Conservation (phyloP, 2,888 invertebrate species). For the Acheta domesticus region DNA sequence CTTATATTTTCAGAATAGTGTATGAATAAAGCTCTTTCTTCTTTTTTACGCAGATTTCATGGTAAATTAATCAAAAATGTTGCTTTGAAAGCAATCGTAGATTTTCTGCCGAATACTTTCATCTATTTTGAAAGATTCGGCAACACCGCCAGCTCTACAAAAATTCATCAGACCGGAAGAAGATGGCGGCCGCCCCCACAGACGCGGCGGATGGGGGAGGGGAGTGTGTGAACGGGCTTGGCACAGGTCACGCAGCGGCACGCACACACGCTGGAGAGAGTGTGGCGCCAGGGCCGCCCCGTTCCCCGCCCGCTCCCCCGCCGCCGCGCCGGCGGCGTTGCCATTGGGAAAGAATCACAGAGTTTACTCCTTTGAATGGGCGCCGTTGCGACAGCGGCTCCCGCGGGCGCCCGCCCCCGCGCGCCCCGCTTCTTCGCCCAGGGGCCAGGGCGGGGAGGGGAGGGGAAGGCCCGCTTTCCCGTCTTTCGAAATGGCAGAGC, state of each 20-base stretch:
- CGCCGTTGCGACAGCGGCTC: neutral
- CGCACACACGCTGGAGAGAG: neutral
- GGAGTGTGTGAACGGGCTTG: neutral
- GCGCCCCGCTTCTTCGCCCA: neutral
- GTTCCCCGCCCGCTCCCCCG: too few species aligned
- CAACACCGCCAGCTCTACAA: too few species aligned
- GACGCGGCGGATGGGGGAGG: neutral
- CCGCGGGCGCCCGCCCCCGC: neutral
- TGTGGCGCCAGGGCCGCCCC: too few species aligned
- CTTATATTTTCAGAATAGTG: too few species aligned
- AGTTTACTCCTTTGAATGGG: constrained; percentile 18
- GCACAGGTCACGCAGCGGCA: neutral
- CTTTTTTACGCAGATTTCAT: too few species aligned
- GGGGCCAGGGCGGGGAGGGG: neutral
- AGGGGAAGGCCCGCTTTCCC: neutral
- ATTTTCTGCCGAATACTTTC: too few species aligned
- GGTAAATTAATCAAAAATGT: too few species aligned
- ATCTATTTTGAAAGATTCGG: too few species aligned
- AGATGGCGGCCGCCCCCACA: too few species aligned
- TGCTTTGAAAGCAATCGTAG: too few species aligned
- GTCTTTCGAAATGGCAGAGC: neutral
- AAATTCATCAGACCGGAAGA: too few species aligned
- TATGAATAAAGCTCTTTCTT: too few species aligned
- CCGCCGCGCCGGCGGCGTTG: neutral
- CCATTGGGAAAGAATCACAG: neutral